phyloP scores from a whole-genome alignment of 2,113 vertebrate species.

The Aythya baeri region DNA sequence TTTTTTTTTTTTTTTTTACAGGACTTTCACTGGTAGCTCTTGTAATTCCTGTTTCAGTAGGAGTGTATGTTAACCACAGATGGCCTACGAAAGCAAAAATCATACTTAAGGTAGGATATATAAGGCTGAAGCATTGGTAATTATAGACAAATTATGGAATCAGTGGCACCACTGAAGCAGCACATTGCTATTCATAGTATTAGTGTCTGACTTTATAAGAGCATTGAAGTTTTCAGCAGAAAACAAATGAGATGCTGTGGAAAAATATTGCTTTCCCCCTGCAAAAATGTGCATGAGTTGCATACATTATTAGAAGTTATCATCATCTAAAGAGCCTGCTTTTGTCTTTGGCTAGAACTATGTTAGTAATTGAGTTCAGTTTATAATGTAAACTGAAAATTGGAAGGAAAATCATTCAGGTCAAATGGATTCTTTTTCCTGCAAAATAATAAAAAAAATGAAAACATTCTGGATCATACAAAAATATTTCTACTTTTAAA shows the following conservation, averaged over 20 bases:
- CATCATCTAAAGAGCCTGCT: background rate
- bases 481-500: background rate
- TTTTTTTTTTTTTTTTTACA: constrained; percentile 61
- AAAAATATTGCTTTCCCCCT: background rate
- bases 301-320: constrained; percentile 13
- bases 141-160: background rate
- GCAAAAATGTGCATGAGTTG: background rate
- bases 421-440: background rate
- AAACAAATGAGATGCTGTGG: background rate
- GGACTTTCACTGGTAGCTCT: constrained; percentile 89
- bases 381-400: background rate
- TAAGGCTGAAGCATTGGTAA: background rate
- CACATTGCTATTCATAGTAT: background rate
- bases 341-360: background rate
- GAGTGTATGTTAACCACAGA: constrained; percentile 85
- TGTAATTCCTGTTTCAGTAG: constrained; percentile 83
- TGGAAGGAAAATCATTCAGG: background rate
- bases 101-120: constrained; percentile 88
- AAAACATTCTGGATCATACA: background rate
- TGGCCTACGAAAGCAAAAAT: constrained; percentile 87
- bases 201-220: background rate
- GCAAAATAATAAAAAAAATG: background rate
- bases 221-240: background rate
- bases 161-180: background rate
- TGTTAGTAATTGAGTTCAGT: background rate